Evolutionary conservation across 1,140 invertebrate genomes (phyloP).

Genomic region (Epicauta chinensis): DNA sequence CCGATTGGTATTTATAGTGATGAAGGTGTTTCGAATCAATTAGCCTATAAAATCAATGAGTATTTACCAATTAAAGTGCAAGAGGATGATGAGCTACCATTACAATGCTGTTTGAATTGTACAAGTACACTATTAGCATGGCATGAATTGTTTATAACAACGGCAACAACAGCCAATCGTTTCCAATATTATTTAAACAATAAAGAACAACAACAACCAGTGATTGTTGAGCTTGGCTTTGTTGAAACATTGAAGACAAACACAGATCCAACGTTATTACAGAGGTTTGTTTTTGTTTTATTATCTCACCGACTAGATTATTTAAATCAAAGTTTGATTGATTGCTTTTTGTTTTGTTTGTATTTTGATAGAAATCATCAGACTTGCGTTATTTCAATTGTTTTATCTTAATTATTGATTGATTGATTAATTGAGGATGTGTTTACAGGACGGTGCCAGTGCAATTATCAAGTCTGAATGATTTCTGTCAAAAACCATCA

Average conservation of each 20-base stretch:
- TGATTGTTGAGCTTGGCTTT: background rate
- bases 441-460: conserved; percentile 6
- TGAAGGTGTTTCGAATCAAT: conserved; percentile 46
- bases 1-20: conserved; percentile 50
- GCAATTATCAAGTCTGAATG: conserved; percentile 23
- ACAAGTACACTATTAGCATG: conserved; percentile 55
- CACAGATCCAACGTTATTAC: background rate
- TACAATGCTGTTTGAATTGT: conserved; percentile 58
- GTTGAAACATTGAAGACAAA: background rate
- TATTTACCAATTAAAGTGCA: conserved; percentile 52
- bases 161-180: conserved; percentile 50
- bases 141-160: conserved; percentile 53
- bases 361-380: conserved; percentile 6
- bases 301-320: too few species aligned
- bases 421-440: background rate
- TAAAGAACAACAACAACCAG: too few species aligned
- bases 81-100: conserved; percentile 50
- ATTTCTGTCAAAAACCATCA: conserved; percentile 14
- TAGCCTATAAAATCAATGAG: conserved; percentile 49
- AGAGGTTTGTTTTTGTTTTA: too few species aligned
- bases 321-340: background rate
- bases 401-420: too few species aligned
- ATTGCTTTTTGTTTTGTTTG: background rate
- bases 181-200: conserved; percentile 32
- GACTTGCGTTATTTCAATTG: background rate